Evolutionary conservation across 2,113 vertebrate species (phyloP).

Genomic region (Neolamprologus caudopunctatus): DNA sequence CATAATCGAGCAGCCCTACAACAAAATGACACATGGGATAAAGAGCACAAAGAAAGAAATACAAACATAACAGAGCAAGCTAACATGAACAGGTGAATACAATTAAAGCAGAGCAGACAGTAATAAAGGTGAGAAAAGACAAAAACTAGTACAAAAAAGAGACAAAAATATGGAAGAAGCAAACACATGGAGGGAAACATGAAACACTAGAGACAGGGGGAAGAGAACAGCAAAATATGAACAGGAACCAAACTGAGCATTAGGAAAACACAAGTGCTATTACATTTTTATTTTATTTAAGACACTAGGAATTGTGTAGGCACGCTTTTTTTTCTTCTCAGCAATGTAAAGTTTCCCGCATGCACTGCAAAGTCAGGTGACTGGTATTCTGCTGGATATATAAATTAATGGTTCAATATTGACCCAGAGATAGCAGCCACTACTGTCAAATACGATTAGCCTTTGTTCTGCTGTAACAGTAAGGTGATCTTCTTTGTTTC

Average conservation of each 20-base stretch:
- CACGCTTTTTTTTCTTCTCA: background rate
- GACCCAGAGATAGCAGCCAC: background rate
- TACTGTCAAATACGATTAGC: background rate
- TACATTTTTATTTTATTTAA: background rate
- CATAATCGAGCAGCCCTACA: background rate
- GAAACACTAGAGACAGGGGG: background rate
- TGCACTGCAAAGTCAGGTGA: background rate
- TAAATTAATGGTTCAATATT: background rate
- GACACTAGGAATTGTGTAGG: background rate
- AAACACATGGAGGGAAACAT: background rate
- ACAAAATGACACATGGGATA: background rate
- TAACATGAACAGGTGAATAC: background rate
- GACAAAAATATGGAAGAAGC: background rate
- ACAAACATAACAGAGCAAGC: background rate
- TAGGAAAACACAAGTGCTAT: accelerated
- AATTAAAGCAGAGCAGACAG: background rate
- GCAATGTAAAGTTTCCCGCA: background rate
- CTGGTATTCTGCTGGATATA: background rate
- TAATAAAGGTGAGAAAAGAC: background rate
- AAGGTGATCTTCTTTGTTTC: background rate
- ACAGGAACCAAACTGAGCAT: background rate
- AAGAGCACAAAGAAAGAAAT: background rate
- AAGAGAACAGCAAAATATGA: background rate
- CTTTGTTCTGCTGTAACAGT: background rate
- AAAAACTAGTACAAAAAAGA: background rate